Conservation (phyloP, 2,888 invertebrate species). For the Phragmatobia fuliginosa region DNA sequence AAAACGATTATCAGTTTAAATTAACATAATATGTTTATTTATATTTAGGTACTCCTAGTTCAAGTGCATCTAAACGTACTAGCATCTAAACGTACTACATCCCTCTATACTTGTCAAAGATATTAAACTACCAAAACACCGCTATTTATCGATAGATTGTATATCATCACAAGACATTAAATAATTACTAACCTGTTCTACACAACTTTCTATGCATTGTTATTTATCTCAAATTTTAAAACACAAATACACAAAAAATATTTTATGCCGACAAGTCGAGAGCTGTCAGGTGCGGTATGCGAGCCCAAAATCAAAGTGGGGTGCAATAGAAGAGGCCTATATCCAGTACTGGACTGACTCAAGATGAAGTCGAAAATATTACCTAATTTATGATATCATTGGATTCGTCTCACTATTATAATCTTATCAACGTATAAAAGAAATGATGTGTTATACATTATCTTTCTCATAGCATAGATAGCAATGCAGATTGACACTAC, state of each 20-base stretch:
- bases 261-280: neutral
- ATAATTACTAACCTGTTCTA: slow-evolving; percentile 8
- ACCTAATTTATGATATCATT: neutral
- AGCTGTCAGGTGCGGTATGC: too few species aligned
- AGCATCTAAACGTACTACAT: too few species aligned
- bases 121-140: neutral
- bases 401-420: neutral
- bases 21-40: too few species aligned
- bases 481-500: neutral
- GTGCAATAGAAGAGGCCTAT: too few species aligned
- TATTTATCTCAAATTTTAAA: neutral
- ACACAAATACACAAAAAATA: neutral
- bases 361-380: neutral
- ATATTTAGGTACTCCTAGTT: too few species aligned
- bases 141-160: neutral
- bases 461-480: slow-evolving; percentile 7
- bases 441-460: neutral
- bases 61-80: too few species aligned
- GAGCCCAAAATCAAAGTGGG: too few species aligned
- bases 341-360: too few species aligned
- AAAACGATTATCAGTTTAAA: too few species aligned
- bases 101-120: too few species aligned
- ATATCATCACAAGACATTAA: too few species aligned
- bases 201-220: slow-evolving; percentile 9
- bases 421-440: slow-evolving; percentile 11